Evolutionary conservation across 2,797 vertebrate species (phyloP).

Genomic region (Rhabdomys pumilio): DNA sequence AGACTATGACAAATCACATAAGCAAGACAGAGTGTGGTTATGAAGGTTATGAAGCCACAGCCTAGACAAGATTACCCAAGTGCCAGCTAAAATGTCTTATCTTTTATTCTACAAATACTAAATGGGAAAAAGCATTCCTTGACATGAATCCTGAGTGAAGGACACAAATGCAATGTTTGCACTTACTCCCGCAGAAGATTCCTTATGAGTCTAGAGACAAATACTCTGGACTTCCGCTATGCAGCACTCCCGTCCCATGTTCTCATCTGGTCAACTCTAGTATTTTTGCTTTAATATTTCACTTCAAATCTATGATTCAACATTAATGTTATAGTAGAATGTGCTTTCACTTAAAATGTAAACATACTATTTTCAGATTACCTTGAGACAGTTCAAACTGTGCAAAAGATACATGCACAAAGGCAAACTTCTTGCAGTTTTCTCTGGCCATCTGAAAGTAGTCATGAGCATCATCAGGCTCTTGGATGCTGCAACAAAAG

Average conservation of each 20-base stretch:
- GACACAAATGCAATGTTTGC: neutral
- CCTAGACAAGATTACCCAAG: neutral
- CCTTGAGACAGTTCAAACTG: slow-evolving; percentile 96
- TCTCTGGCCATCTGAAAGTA: slow-evolving; percentile 95
- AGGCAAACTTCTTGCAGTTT: slow-evolving; percentile 96
- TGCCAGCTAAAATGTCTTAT: neutral
- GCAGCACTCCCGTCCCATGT: neutral
- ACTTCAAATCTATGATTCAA: slow-evolving; percentile 32
- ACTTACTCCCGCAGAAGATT: neutral
- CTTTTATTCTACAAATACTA: neutral
- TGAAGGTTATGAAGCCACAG: neutral
- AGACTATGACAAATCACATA: neutral
- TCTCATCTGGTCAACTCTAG: slow-evolving; percentile 16
- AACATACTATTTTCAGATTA: slow-evolving; percentile 82
- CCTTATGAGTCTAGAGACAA: neutral
- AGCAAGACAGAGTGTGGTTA: neutral
- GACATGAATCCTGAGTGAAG: neutral
- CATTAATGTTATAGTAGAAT: neutral
- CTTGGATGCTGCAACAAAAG: slow-evolving; percentile 93
- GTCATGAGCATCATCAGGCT: slow-evolving; percentile 94
- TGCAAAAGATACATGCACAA: slow-evolving; percentile 97
- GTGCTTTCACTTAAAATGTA: slow-evolving; percentile 39
- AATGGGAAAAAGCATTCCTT: slow-evolving; percentile 24
- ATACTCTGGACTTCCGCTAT: neutral
- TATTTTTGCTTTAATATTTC: slow-evolving; percentile 15